These are phyloP conservation scores for Ficedula albicollis DNA, from an alignment of 2,797 vertebrate genomes.

Conservation along the genomic window DNA sequence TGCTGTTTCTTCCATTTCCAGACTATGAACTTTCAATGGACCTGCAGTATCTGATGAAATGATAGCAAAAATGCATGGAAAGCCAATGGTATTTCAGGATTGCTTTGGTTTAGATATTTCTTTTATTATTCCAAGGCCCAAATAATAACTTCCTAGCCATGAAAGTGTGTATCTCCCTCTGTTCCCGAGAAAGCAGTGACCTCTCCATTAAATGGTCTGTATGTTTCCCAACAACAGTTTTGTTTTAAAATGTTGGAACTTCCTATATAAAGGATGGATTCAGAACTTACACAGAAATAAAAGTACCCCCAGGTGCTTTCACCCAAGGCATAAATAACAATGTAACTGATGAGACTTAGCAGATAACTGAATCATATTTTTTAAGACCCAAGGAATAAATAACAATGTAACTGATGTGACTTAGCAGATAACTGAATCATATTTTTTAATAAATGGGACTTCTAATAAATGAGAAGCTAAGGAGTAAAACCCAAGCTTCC, in stretches of 20 bases:
- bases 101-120: background rate
- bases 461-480: background rate
- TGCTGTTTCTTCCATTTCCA: background rate
- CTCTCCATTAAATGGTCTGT: background rate
- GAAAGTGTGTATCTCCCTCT: background rate
- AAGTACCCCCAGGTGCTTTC: background rate
- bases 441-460: constrained; percentile 1
- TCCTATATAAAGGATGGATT: constrained; percentile 48
- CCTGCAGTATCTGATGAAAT: background rate
- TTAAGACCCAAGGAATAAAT: background rate
- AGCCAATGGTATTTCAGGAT: background rate
- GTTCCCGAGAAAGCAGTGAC: background rate
- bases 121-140: background rate
- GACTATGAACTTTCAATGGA: background rate
- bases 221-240: background rate
- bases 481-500: background rate
- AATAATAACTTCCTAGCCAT: background rate
- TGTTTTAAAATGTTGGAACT: constrained; percentile 15
- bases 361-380: background rate
- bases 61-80: background rate
- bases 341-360: background rate
- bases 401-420: background rate
- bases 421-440: background rate
- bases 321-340: background rate
- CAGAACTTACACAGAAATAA: background rate